A percentile compares a stretch with the other conserved stretches of the same genome.
These are phyloP conservation scores for Amphipoea lucens DNA, from an alignment of 2,888 invertebrate species.

Conservation along the genomic window DNA sequence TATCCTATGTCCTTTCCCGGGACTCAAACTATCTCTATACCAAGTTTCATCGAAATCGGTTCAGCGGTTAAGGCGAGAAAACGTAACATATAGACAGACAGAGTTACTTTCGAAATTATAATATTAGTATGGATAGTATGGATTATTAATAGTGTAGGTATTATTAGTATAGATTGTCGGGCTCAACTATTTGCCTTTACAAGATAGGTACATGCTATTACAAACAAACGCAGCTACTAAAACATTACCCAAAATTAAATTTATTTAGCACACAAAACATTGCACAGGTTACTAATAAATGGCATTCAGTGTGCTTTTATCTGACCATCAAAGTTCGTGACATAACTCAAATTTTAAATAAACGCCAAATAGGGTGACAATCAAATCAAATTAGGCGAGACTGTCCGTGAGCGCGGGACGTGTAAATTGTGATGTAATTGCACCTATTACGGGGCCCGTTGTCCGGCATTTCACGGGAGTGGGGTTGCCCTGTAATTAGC, in stretches of 20 bases:
- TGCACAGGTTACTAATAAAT: conserved; percentile 23
- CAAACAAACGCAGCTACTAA: neutral
- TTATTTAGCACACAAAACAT: conserved; percentile 6
- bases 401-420: conserved; percentile 75
- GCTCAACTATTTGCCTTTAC: too few relatives aligned
- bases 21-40: too few relatives aligned
- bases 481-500: conserved; percentile 77
- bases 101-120: too few relatives aligned
- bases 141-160: too few relatives aligned
- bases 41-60: too few relatives aligned
- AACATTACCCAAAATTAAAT: neutral
- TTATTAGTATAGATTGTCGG: too few relatives aligned
- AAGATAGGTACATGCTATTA: neutral
- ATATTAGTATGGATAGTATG: too few relatives aligned
- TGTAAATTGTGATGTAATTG: conserved; percentile 85
- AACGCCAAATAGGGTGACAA: conserved; percentile 83
- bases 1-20: too few relatives aligned
- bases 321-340: conserved; percentile 47
- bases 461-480: conserved; percentile 62
- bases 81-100: too few relatives aligned
- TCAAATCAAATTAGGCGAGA: conserved; percentile 85
- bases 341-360: conserved; percentile 78
- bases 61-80: too few relatives aligned
- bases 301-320: conserved; percentile 36
- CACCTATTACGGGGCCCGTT: conserved; percentile 75